Base-by-base conservation (phyloP, 1,140 invertebrate genomes). In the Belonocnema kinseyi region DNA sequence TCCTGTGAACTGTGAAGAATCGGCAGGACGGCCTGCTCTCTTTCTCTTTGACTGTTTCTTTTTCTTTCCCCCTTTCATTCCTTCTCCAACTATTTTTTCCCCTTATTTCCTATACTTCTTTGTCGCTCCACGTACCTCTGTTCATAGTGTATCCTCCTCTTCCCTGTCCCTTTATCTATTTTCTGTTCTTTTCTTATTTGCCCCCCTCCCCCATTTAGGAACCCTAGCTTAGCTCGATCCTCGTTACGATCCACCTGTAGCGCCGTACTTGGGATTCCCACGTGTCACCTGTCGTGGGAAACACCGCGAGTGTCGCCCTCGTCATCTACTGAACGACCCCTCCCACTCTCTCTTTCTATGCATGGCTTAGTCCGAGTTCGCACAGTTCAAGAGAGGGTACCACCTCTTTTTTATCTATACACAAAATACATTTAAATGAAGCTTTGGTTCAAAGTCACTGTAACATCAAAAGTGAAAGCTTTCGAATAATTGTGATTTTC, bases 241-340 rank as follows among this genome's bases (percentile, higher is more conserved):
- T 84, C 78, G 56, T 71, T 53, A 80, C 78, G 85, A 88, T 90
- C 84, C 88, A 89, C 88, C 89, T 89, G 89, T 82, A 82, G 82
- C 84, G 83, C 82, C 86, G 85, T 82, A 82, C 80, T 83, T 82
- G 82, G 84, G 87, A 89, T 89, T 89, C 89, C 88, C 90, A 90
- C 87, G 88, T 91, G 89, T 91, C 90, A 91, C 89, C 90, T 91
- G 89, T 90, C 89, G 90, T 90, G 89, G 87, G 88, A 90, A 88
- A 87, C 85, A 85, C 83, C 79, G 82, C 84, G 82, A 77, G 80
- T 82, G 82, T 81, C 85, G 79, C 40, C 40, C 40, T 85, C 84
- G 83, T 83, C 79, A 79, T 16, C 74, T 50, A 74, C 74, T 73
- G 73, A 73, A 75, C 76, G 76, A 82, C 72, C 78, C 81, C 75